These are phyloP conservation scores for Anas capensis DNA, from an alignment of 2,797 vertebrate species.

Conservation along the genomic window DNA sequence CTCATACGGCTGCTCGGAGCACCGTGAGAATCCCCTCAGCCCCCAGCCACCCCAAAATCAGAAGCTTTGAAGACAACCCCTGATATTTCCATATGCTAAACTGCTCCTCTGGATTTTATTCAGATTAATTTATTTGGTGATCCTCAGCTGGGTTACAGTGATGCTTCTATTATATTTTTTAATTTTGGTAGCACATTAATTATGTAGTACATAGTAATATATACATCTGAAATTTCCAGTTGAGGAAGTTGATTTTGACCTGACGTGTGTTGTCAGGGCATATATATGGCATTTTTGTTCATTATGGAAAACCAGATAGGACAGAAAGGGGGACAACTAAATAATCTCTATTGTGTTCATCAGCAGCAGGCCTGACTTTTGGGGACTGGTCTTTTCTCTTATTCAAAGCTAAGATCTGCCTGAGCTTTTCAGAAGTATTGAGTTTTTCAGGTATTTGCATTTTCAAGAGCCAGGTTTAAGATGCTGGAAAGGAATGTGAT, in stretches of 20 bases:
- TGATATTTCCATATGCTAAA: not conserved
- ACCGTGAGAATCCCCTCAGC: fast-evolving
- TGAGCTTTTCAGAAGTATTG: not conserved
- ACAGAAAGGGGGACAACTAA: fast-evolving
- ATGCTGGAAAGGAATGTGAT: not conserved
- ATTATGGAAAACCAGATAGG: fast-evolving
- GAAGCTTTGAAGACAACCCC: not conserved
- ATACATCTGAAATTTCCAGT: not conserved
- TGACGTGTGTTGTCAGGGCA: not conserved
- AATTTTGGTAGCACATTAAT: not conserved
- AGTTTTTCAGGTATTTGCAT: not conserved
- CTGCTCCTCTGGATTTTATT: not conserved
- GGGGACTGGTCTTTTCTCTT: not conserved
- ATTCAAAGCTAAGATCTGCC: not conserved
- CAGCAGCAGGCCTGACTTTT: not conserved
- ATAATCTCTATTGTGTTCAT: not conserved
- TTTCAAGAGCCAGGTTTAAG: not conserved
- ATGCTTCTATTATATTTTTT: not conserved
- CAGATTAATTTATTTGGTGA: fast-evolving
- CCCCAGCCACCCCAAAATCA: not conserved
- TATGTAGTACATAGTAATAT: fast-evolving
- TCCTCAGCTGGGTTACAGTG: not conserved
- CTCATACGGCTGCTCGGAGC: not conserved
- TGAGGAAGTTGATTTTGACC: not conserved
- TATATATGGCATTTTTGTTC: not conserved